Evolutionary conservation across 2,888 invertebrate genomes (phyloP), one percentile per base, ranked within the genome.

Genomic region (Lithophane ornitopus): DNA sequence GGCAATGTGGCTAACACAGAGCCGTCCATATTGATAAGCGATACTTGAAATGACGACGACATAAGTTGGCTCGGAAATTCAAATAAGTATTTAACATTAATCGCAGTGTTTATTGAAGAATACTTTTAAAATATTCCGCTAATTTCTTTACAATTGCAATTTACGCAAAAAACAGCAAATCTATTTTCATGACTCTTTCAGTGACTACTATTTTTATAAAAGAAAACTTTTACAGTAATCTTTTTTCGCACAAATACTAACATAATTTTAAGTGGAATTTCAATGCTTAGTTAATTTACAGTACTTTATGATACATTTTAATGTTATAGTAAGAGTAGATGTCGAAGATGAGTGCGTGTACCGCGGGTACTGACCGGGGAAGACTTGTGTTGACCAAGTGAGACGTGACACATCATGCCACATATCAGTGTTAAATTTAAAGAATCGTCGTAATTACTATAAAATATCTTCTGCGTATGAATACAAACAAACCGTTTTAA

Each of bases 391-490:
- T 77, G 95, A 96, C 96, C 95, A 95, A 96, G 88, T 90, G 88
- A 91, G 90, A 95, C 95, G 93, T 94, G 91, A 95, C 96, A 96
- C 96, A 96, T 96, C 96, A 96, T 93, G 87, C 93, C 93, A 96
- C 96, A 96, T 96, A 96, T 96, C 96, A 96, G 92, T 91, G 92
- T 93, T 93, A 90, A 88, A 89, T 90, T 89, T 91, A 91, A 92
- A 89, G 87, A 90, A 88, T 91, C 88, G 89, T 91, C 91, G 88
- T 91, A 88, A 89, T 89, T 85, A 78, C 71, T 72, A 74, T 87
- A 81, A 85, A 87, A 85, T 84, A 88, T 91, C 90, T 89, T 90
- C 91, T 92, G 91, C 90, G 89, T 89, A 86, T 85, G 89, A 74
- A 76, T 72, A 81, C 67, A 56, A 56, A 70, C 75, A 70, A 80